These are phyloP conservation scores for Catocala sponsa DNA, from an alignment of 2,888 invertebrate species.

Conservation along the genomic window DNA sequence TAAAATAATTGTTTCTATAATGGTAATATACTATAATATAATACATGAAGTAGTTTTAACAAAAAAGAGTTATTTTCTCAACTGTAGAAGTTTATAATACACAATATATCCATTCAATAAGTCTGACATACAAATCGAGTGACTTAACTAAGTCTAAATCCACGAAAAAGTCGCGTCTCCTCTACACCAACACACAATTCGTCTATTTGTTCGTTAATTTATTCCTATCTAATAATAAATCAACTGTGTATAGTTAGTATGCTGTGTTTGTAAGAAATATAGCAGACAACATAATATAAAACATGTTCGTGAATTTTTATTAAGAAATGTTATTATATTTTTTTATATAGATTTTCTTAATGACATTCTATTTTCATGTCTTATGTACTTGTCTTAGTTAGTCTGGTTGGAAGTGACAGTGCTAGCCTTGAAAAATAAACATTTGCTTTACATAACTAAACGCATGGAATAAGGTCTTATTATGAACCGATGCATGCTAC, in stretches of 20 bases:
- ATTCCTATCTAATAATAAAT: constrained; percentile 58
- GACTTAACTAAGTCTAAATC: constrained; percentile 40
- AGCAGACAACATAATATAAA: neutral
- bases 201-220: constrained; percentile 60
- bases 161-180: constrained; percentile 43
- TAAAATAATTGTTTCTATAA: neutral
- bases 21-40: neutral
- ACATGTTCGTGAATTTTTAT: neutral
- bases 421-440: too few relatives aligned
- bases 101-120: constrained; percentile 3
- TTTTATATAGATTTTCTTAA: neutral
- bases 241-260: constrained; percentile 16
- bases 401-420: too few relatives aligned
- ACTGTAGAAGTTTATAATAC: neutral
- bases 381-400: too few relatives aligned
- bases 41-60: neutral
- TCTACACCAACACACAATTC: constrained; percentile 56
- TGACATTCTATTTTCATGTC: too few relatives aligned
- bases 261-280: neutral
- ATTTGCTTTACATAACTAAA: too few relatives aligned
- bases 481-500: neutral
- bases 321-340: neutral
- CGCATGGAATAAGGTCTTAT: too few relatives aligned
- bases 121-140: constrained; percentile 21
- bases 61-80: neutral